phyloP scores from a whole-genome alignment of 2,797 vertebrate species.

The Lithobates pipiens region DNA sequence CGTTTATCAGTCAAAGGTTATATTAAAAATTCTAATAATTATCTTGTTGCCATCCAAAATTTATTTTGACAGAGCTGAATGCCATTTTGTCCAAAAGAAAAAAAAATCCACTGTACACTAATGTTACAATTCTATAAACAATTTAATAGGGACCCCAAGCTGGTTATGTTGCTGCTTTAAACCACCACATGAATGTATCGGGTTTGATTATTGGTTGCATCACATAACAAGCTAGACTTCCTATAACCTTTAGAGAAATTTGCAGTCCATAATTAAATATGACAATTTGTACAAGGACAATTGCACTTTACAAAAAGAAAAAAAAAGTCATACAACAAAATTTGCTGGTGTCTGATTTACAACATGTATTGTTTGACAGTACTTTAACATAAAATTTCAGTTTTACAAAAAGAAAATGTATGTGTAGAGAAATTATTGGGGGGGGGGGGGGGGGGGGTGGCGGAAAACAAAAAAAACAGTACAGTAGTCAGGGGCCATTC shows the following conservation, averaged over 20 bases:
- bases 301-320: conserved; percentile 96
- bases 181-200: conserved; percentile 75
- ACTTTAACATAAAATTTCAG: conserved; percentile 79
- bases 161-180: conserved; percentile 78
- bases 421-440: conserved; percentile 29
- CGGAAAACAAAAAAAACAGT: conserved; percentile 62
- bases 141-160: conserved; percentile 69
- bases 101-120: conserved; percentile 52
- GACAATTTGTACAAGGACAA: conserved; percentile 94
- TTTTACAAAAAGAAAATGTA: conserved; percentile 72
- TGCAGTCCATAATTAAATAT: conserved; percentile 86
- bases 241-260: conserved; percentile 83
- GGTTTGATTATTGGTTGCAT: conserved; percentile 82
- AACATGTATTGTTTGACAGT: conserved; percentile 87
- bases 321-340: conserved; percentile 91
- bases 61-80: conserved; percentile 7
- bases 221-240: conserved; percentile 90
- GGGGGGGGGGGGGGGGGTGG: too few relatives aligned
- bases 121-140: conserved; percentile 56
- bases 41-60: conserved; percentile 9
- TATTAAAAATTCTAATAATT: conserved; percentile 35
- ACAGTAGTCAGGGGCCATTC: conserved; percentile 86
- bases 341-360: conserved; percentile 97
- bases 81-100: conserved; percentile 24
- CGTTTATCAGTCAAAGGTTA: conserved; percentile 4